Percentiles rank a stretch among this genome's conserved stretches.
These are phyloP conservation scores for Drosophila atroscutellata DNA, from an alignment of 2,888 invertebrate species.

Conservation along the genomic window DNA sequence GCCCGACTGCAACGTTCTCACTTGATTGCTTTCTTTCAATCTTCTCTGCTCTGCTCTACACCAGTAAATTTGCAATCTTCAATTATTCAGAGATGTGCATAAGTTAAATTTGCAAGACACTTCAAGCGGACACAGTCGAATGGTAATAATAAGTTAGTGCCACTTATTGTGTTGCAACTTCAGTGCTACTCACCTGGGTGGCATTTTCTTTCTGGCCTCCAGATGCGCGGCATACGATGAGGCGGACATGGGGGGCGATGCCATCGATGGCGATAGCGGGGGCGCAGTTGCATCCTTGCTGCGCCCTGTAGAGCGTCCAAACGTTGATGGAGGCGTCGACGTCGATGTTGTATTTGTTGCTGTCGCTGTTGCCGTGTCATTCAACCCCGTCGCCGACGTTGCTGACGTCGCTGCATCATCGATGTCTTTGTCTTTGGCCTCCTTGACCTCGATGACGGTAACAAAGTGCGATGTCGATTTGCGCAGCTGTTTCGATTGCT, in stretches of 20 bases:
- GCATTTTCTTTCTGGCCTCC: conserved; percentile 88
- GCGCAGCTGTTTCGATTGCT: conserved; percentile 56
- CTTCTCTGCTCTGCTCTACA: neutral
- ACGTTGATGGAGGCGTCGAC: conserved; percentile 73
- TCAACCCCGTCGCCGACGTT: neutral
- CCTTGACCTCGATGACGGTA: conserved; percentile 95
- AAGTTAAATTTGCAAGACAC: neutral
- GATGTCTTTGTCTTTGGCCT: conserved; percentile 86
- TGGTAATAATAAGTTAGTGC: neutral
- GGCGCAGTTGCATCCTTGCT: conserved; percentile 82
- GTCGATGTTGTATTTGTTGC: conserved; percentile 40
- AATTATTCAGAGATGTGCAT: neutral
- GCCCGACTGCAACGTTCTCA: too few species aligned
- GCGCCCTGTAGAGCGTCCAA: conserved; percentile 81
- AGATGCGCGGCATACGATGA: conserved; percentile 82
- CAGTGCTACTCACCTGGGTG: conserved; percentile 86
- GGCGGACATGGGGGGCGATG: conserved; percentile 85
- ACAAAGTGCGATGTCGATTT: conserved; percentile 88
- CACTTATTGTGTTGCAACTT: neutral
- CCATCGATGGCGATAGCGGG: conserved; percentile 83
- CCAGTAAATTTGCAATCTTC: neutral
- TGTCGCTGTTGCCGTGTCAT: conserved; percentile 9
- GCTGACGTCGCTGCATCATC: conserved; percentile 52
- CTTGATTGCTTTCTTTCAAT: neutral
- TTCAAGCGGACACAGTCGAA: neutral